Conservation (phyloP, 2,113 vertebrate genomes). For the Trachemys scripta region DNA sequence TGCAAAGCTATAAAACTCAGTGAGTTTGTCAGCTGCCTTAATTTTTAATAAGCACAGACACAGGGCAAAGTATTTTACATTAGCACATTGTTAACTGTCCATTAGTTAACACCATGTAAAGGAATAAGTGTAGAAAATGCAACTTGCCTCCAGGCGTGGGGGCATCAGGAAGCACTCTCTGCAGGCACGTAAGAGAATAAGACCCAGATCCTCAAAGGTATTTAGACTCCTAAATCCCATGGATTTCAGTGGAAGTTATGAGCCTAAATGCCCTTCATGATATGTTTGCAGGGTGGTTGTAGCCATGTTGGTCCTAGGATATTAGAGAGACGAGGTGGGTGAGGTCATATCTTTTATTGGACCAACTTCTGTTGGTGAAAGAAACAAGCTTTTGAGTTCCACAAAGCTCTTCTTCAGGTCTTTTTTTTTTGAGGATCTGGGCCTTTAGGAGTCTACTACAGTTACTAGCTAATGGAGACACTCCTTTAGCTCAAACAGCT, state of each 20-base stretch:
- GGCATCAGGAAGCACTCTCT: neutral
- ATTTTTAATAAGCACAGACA: neutral
- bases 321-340: neutral
- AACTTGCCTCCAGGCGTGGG: neutral
- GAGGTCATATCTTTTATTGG: neutral
- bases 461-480: neutral
- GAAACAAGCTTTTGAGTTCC: neutral
- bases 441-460: neutral
- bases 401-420: neutral
- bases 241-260: neutral
- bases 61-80: neutral
- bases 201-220: neutral
- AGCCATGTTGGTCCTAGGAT: too few species aligned
- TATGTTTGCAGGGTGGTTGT: neutral
- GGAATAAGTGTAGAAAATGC: neutral
- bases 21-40: neutral
- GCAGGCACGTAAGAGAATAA: neutral
- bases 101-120: neutral
- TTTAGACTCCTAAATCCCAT: neutral
- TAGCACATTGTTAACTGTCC: neutral
- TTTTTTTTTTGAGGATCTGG: neutral
- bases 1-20: slow-evolving; percentile 5
- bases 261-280: neutral
- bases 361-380: neutral
- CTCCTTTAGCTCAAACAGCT: neutral